phyloP scores from a whole-genome alignment of 2,113 vertebrate species.

The Alectura lathami region DNA sequence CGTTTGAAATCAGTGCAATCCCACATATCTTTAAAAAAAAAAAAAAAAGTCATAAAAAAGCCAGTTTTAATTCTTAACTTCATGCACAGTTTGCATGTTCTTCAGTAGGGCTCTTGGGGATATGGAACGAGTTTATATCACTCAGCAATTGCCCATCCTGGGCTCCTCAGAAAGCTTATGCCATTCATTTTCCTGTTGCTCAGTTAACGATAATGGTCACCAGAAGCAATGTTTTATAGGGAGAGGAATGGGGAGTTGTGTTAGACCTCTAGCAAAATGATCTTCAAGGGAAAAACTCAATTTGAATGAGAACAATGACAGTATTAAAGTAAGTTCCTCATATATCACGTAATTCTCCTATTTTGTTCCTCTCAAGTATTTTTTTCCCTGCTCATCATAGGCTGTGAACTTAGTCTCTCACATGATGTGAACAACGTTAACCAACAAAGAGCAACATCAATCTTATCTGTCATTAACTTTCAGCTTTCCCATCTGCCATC shows the following conservation, averaged over 20 bases:
- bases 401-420: conserved; percentile 2
- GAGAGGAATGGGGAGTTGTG: background rate
- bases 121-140: background rate
- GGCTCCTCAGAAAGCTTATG: background rate
- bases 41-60: no score
- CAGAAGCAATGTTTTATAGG: background rate
- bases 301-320: background rate
- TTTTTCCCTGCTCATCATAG: background rate
- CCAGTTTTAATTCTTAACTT: background rate
- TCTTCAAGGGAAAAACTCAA: background rate
- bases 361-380: background rate
- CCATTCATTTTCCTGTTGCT: background rate
- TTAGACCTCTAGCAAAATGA: background rate
- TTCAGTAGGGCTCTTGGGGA: background rate
- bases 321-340: background rate
- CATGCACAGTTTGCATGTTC: background rate
- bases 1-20: background rate
- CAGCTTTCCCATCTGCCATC: background rate
- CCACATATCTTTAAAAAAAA: background rate
- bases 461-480: conserved; percentile 14
- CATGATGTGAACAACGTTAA: background rate
- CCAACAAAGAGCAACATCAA: background rate
- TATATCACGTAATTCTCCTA: accelerated
- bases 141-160: background rate
- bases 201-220: background rate